Percentiles rank a stretch among this genome's conserved stretches.
Conservation (phyloP, 2,113 vertebrate genomes). For the Pseudorectes ferrugineus region DNA sequence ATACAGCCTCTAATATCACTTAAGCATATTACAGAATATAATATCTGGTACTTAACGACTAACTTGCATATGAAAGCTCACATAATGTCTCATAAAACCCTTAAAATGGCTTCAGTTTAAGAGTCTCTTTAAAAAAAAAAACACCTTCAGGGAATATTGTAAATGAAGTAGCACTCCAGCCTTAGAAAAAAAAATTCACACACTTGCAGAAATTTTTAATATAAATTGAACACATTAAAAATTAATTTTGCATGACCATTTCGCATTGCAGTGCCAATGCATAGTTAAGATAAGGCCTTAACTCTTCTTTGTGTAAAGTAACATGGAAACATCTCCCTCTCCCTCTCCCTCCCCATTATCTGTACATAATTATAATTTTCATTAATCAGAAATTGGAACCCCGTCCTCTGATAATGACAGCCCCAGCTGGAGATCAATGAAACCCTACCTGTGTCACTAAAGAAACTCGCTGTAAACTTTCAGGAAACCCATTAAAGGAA, state of each 20-base stretch:
- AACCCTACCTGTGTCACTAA: conserved; percentile 77
- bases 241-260: conserved; percentile 88
- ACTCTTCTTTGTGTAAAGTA: conserved; percentile 85
- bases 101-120: conserved; percentile 86
- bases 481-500: conserved; percentile 84
- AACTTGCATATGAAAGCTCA: conserved; percentile 95
- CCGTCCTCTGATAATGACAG: conserved; percentile 65
- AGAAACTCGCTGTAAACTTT: conserved; percentile 81
- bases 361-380: conserved; percentile 80
- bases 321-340: conserved; percentile 69
- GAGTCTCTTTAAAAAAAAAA: conserved; percentile 80
- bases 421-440: conserved; percentile 72
- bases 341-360: conserved; percentile 57
- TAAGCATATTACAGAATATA: conserved; percentile 94
- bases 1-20: conserved; percentile 87
- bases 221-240: conserved; percentile 89
- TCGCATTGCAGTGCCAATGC: conserved; percentile 83
- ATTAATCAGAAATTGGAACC: conserved; percentile 78
- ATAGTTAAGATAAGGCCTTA: conserved; percentile 83
- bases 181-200: conserved; percentile 83
- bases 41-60: conserved; percentile 93
- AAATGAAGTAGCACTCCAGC: conserved; percentile 85
- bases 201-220: conserved; percentile 88
- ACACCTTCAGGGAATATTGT: conserved; percentile 87
- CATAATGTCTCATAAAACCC: conserved; percentile 92